Percentiles rank a stretch among this genome's conserved stretches.
phyloP scores from a whole-genome alignment of 2,113 vertebrate species.

The Pavo muticus region DNA sequence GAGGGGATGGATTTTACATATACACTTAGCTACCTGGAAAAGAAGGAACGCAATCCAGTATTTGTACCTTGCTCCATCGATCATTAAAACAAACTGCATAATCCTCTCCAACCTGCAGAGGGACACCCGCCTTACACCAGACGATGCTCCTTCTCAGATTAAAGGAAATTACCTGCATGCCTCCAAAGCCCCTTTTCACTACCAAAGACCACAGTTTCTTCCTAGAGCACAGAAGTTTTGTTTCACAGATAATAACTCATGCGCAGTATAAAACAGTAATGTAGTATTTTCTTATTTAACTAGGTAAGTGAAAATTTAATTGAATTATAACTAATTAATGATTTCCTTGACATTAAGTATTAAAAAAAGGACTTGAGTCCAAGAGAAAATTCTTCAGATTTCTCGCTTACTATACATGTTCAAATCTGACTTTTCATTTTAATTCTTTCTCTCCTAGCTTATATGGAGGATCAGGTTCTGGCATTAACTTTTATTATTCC shows the following conservation, averaged over 20 bases:
- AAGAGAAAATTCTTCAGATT: background rate
- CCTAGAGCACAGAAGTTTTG: background rate
- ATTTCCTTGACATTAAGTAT: background rate
- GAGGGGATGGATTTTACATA: background rate
- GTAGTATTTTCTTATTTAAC: background rate
- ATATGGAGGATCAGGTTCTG: background rate
- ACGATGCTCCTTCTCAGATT: background rate
- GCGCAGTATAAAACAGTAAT: background rate
- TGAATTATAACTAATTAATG: background rate
- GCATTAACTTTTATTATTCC: background rate
- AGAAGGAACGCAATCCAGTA: background rate
- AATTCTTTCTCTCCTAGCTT: background rate
- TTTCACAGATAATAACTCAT: background rate
- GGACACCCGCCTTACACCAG: constrained; percentile 16
- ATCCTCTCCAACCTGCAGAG: constrained; percentile 21
- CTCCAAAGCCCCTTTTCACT: background rate
- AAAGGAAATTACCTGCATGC: constrained; percentile 43
- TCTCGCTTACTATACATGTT: background rate
- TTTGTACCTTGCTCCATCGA: background rate
- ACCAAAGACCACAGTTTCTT: background rate
- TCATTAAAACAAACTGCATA: background rate
- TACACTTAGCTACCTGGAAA: background rate
- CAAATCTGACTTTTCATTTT: background rate
- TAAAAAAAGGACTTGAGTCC: background rate
- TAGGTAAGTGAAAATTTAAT: background rate